Conservation (phyloP, 2,888 invertebrate species). For the Lottia scabra region DNA sequence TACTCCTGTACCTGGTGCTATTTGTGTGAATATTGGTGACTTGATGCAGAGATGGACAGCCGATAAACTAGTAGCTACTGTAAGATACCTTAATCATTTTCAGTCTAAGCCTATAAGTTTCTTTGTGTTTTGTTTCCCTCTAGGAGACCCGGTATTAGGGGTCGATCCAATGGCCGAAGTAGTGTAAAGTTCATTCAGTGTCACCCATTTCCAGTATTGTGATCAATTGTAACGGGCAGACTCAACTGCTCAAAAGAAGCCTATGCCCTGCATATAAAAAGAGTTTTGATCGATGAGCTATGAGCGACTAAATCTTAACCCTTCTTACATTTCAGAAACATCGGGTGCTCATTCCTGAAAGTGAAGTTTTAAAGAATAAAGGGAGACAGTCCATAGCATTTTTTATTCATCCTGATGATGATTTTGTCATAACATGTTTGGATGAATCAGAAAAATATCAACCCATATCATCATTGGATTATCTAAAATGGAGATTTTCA, state of each 20-base stretch:
- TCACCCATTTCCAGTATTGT: no score
- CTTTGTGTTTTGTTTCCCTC: no score
- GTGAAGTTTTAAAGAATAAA: conserved; percentile 19
- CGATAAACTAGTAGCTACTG: conserved; percentile 16
- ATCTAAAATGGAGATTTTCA: conserved; percentile 20
- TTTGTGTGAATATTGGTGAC: conserved; percentile 23
- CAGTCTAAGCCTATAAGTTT: no score
- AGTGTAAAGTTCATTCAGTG: no score
- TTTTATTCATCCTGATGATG: conserved; percentile 46
- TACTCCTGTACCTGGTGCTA: conserved; percentile 16
- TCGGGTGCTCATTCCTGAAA: conserved; percentile 40
- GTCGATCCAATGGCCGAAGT: no score
- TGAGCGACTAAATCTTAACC: neutral
- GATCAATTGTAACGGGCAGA: no score
- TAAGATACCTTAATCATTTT: neutral
- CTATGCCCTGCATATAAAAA: no score
- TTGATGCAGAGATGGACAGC: conserved; percentile 25
- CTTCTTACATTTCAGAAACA: conserved; percentile 35
- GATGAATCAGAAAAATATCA: conserved; percentile 40
- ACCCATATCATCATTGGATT: conserved; percentile 34
- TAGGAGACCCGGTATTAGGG: no score
- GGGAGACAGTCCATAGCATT: conserved; percentile 40
- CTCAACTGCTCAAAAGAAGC: no score
- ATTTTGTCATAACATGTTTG: conserved; percentile 37
- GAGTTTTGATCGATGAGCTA: no score